Conservation (phyloP, 1,140 invertebrate genomes). For the Trachelipus rathkii region DNA sequence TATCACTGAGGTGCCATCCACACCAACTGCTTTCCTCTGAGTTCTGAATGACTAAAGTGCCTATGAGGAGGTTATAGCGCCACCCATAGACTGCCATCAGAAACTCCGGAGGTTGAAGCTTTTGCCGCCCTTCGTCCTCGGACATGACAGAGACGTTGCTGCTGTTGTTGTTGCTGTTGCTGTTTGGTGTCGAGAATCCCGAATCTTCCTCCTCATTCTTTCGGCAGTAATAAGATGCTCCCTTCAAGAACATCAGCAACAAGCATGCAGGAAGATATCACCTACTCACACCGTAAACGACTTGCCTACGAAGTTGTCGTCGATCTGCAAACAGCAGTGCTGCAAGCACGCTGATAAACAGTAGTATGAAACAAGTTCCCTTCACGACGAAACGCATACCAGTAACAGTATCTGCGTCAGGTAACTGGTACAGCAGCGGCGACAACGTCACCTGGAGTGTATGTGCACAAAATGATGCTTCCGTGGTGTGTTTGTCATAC, state of each 20-base stretch:
- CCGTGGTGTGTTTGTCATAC: conserved; percentile 61
- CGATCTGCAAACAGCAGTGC: conserved; percentile 69
- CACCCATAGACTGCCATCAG: conserved; percentile 37
- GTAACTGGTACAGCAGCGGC: conserved; percentile 65
- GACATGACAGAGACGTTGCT: conserved; percentile 36
- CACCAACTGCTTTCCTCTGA: conserved; percentile 3
- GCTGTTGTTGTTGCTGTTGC: conserved; percentile 18
- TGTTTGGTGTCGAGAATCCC: neutral
- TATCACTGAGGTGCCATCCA: conserved; percentile 66
- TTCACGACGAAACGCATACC: conserved; percentile 81
- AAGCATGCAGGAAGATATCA: conserved; percentile 84
- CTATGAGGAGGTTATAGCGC: conserved; percentile 28
- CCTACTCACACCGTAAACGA: conserved; percentile 84
- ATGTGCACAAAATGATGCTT: conserved; percentile 46
- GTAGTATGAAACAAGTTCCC: conserved; percentile 76
- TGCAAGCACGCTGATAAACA: conserved; percentile 70
- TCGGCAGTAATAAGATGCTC: conserved; percentile 41
- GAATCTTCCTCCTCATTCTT: conserved; percentile 29
- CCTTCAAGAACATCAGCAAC: conserved; percentile 78
- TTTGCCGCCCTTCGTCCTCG: conserved; percentile 39
- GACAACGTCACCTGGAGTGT: conserved; percentile 53
- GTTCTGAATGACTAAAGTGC: conserved; percentile 3
- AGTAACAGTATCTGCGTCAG: conserved; percentile 67
- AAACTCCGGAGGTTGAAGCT: conserved; percentile 41
- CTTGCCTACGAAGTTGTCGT: conserved; percentile 70